These are phyloP conservation scores for Drosophila mulleri DNA, from an alignment of 2,888 invertebrate genomes.

Conservation along the genomic window DNA sequence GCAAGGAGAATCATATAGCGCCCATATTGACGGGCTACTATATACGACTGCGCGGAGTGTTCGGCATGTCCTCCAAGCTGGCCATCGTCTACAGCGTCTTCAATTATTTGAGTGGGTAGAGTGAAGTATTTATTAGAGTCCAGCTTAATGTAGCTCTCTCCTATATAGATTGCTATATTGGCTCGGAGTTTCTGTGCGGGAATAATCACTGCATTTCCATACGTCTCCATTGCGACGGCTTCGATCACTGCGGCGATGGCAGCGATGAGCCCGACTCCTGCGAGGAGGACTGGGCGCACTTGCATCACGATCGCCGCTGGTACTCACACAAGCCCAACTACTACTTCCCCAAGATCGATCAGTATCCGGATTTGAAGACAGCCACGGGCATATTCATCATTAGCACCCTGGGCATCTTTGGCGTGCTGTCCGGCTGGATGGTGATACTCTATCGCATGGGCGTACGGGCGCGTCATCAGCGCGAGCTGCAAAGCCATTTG, in stretches of 20 bases:
- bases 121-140: fast-evolving
- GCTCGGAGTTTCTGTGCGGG: slow-evolving; percentile 89
- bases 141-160: not conserved
- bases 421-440: slow-evolving; percentile 88
- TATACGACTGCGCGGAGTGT: slow-evolving; percentile 88
- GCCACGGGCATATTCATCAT: slow-evolving; percentile 88
- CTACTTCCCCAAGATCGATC: slow-evolving; percentile 89
- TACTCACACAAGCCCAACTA: slow-evolving; percentile 90
- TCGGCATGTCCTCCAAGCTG: slow-evolving; percentile 88
- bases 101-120: slow-evolving; percentile 88
- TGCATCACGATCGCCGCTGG: slow-evolving; percentile 87
- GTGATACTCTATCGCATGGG: slow-evolving; percentile 88
- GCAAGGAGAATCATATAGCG: slow-evolving; percentile 87
- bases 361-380: slow-evolving; percentile 88
- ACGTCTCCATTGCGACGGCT: slow-evolving; percentile 90
- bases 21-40: slow-evolving; percentile 89
- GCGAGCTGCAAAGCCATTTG: slow-evolving; percentile 88
- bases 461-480: slow-evolving; percentile 87
- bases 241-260: slow-evolving; percentile 91
- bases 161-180: slow-evolving; percentile 88
- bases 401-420: slow-evolving; percentile 88
- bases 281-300: slow-evolving; percentile 86
- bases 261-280: slow-evolving; percentile 89
- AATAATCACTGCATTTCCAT: slow-evolving; percentile 90
- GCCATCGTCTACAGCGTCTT: slow-evolving; percentile 90